Evolutionary conservation across 2,888 invertebrate genomes (phyloP).

Genomic region (Rosalia funebris): DNA sequence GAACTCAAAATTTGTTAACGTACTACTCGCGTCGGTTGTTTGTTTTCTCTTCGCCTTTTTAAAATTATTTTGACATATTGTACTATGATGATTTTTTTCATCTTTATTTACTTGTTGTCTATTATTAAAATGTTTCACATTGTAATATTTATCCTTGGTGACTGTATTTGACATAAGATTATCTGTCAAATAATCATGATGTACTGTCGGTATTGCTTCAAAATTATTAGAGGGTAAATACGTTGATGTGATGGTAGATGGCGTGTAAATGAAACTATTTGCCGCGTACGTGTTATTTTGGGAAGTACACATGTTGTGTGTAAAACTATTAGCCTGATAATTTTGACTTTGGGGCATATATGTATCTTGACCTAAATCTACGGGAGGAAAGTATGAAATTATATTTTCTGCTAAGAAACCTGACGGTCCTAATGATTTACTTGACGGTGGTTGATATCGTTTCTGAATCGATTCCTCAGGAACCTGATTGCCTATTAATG

Average conservation of each 20-base stretch:
- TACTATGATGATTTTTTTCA: conserved; percentile 34
- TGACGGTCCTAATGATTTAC: conserved; percentile 52
- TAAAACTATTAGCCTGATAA: conserved; percentile 53
- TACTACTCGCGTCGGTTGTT: conserved; percentile 46
- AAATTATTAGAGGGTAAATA: conserved; percentile 56
- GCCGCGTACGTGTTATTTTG: conserved; percentile 54
- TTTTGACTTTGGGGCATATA: conserved; percentile 57
- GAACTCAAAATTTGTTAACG: conserved; percentile 57
- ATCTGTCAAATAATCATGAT: conserved; percentile 31
- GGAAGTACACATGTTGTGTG: conserved; percentile 51
- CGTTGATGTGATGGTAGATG: conserved; percentile 52
- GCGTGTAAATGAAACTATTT: conserved; percentile 55
- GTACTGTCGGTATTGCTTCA: conserved; percentile 47
- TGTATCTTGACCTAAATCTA: conserved; percentile 59
- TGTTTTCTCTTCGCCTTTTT: conserved; percentile 56
- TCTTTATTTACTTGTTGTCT: conserved; percentile 32
- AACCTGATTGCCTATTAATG: conserved; percentile 59
- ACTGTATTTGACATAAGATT: conserved; percentile 19
- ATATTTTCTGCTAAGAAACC: conserved; percentile 59
- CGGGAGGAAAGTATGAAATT: conserved; percentile 59
- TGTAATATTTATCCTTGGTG: conserved; percentile 36
- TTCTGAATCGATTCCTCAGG: conserved; percentile 33
- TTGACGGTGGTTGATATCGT: conserved; percentile 47
- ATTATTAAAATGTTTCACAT: conserved; percentile 32
- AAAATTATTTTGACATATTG: conserved; percentile 24